These are phyloP conservation scores for Piaya cayana DNA, from an alignment of 2,113 vertebrate species.

Conservation along the genomic window DNA sequence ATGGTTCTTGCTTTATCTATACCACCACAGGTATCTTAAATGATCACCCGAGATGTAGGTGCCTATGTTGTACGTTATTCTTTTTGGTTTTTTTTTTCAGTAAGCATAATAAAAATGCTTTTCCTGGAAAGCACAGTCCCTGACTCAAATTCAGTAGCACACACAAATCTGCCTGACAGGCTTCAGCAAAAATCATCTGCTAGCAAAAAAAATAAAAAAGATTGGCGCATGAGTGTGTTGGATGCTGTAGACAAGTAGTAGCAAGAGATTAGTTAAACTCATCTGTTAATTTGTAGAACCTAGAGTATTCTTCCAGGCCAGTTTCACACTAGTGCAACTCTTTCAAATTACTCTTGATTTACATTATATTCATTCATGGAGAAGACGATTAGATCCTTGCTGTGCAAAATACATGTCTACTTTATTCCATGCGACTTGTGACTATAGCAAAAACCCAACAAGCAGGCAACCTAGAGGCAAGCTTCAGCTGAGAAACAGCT, in stretches of 20 bases:
- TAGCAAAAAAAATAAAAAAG: neutral
- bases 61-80: neutral
- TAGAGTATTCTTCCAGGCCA: neutral
- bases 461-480: neutral
- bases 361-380: neutral
- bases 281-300: neutral
- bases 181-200: neutral
- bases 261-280: neutral
- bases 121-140: neutral
- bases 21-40: neutral
- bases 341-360: neutral
- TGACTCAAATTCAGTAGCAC: neutral
- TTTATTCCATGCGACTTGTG: neutral
- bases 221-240: neutral
- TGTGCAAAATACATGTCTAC: neutral
- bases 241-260: neutral
- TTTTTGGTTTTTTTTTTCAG: slow-evolving; percentile 3
- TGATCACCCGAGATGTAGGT: neutral
- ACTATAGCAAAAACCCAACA: neutral
- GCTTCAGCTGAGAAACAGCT: neutral
- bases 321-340: neutral
- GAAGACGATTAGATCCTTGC: neutral
- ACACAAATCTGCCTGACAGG: neutral
- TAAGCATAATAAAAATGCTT: neutral
- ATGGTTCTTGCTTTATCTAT: neutral